Conservation (phyloP, 1,140 invertebrate species). For the Caenorhabditis brenneri region DNA sequence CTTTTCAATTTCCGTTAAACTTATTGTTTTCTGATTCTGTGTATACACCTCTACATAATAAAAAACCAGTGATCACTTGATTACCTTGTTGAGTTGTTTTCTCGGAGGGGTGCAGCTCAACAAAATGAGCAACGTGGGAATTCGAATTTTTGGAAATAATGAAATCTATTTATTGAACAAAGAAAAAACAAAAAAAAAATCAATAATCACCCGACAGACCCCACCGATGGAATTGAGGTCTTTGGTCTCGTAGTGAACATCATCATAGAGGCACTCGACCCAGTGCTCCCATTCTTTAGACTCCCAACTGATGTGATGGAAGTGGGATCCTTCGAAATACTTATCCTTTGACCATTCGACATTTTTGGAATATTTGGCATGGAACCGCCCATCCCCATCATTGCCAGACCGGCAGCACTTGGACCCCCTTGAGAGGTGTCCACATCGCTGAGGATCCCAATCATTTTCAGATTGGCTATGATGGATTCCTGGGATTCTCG, state of each 20-base stretch:
- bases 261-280: background rate
- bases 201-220: slow-evolving; percentile 1
- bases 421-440: background rate
- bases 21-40: no score
- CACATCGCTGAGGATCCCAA: slow-evolving; percentile 38
- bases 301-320: background rate
- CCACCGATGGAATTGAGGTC: background rate
- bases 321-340: background rate
- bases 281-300: background rate
- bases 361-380: background rate
- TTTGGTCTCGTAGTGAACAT: slow-evolving; percentile 29
- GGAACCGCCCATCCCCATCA: background rate
- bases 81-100: no score
- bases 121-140: no score
- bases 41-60: no score
- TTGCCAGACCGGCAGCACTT: background rate
- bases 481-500: slow-evolving; percentile 39
- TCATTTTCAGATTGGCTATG: slow-evolving; percentile 47
- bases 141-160: background rate
- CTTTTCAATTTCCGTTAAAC: no score
- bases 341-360: background rate
- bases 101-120: no score
- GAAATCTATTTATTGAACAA: background rate
- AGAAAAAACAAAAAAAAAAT: background rate
- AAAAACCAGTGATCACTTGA: no score